phyloP scores from a whole-genome alignment of 2,113 vertebrate genomes.

The Boleophthalmus pectinirostris region DNA sequence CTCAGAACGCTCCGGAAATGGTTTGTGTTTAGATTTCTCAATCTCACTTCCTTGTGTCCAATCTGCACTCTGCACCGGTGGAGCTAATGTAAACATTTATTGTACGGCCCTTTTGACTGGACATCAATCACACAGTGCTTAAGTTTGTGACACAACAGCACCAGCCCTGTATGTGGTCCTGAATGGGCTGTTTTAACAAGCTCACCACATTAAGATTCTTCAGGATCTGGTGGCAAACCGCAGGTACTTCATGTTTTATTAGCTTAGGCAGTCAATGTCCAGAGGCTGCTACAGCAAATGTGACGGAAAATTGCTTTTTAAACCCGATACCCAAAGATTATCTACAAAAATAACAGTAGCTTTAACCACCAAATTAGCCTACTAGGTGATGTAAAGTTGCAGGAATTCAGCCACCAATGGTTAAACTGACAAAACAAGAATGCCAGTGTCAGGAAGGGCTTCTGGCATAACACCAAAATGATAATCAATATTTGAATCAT shows the following conservation, averaged over 20 bases:
- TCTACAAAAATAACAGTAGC: neutral
- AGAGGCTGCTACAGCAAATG: constrained; percentile 15
- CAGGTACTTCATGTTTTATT: constrained; percentile 52
- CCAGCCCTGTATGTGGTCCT: constrained; percentile 41
- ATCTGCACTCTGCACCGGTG: constrained; percentile 44
- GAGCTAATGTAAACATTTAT: constrained; percentile 71
- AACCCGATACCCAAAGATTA: constrained; percentile 17
- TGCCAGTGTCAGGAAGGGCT: neutral
- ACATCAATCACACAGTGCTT: constrained; percentile 56
- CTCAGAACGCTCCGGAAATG: constrained; percentile 59
- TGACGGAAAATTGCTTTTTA: constrained; percentile 27
- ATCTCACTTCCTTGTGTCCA: constrained; percentile 65
- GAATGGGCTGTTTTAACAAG: constrained; percentile 62
- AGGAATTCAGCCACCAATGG: neutral
- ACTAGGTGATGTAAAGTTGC: neutral
- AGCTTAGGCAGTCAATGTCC: constrained; percentile 26
- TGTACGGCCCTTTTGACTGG: constrained; percentile 43
- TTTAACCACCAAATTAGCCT: constrained; percentile 4
- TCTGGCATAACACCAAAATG: neutral
- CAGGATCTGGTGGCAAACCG: constrained; percentile 55
- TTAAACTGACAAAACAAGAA: neutral
- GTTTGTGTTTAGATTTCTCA: constrained; percentile 59
- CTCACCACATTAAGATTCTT: constrained; percentile 62
- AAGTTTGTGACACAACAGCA: constrained; percentile 43
- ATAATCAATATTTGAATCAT: neutral